Evolutionary conservation across 1,140 invertebrate species (phyloP).

Genomic region (Rhizoglyphus robini): DNA sequence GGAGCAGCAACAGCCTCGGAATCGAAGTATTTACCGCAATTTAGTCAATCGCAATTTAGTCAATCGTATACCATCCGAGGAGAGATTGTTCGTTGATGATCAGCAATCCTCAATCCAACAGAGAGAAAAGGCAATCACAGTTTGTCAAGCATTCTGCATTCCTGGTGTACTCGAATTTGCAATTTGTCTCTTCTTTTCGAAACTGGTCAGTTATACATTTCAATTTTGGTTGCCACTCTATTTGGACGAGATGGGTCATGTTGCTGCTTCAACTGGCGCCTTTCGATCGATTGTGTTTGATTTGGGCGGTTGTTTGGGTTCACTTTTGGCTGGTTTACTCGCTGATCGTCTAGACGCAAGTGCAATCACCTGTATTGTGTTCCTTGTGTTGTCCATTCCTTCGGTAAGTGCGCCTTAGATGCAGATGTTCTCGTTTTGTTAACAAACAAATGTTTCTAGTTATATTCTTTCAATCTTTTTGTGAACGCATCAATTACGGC

Average conservation of each 20-base stretch:
- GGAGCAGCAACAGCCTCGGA: too few species aligned
- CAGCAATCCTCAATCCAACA: too few species aligned
- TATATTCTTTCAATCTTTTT: neutral
- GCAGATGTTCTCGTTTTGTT: neutral
- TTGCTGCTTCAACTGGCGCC: conserved; percentile 54
- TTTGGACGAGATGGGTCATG: conserved; percentile 29
- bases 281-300: conserved; percentile 80
- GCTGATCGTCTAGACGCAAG: conserved; percentile 69
- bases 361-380: conserved; percentile 63
- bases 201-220: conserved; percentile 92
- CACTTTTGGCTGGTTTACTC: conserved; percentile 68
- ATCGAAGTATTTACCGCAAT: too few species aligned
- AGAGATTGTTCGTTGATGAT: too few species aligned
- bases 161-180: conserved; percentile 93
- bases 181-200: conserved; percentile 84
- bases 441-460: neutral
- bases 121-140: conserved; percentile 45
- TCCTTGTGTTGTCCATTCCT: conserved; percentile 64
- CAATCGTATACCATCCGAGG: too few species aligned
- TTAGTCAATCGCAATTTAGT: too few species aligned
- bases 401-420: conserved; percentile 48
- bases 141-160: conserved; percentile 59
- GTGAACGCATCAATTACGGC: neutral
- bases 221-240: conserved; percentile 66
- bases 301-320: conserved; percentile 71